Evolutionary conservation across 2,113 vertebrate genomes (phyloP), one percentile per base, ranked within the genome.

Genomic region (Phalacrocorax pelagicus): DNA sequence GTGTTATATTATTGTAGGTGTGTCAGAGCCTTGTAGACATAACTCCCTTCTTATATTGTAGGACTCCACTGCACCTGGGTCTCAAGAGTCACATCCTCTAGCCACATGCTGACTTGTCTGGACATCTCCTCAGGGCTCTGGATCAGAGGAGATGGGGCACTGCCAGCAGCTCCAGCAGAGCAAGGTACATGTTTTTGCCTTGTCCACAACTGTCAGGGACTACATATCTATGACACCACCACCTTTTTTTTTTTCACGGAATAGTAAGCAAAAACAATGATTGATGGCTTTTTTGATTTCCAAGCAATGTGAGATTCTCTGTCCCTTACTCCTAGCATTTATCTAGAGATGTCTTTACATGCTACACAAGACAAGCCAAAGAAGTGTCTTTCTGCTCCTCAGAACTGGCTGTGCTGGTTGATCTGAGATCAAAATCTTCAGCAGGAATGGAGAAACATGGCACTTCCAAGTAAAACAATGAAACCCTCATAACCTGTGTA

Each of bases 121-220:
- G 75, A 21, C 3, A 17, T 70, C 46, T 90, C 57, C 89, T 65
- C 11, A 4, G 65, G 71, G 57, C 80, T 91, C 52, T 81, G 63
- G 34, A 47, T 88, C 92, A 88, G 38, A 81, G 38, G 58, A 97
- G 90, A 67, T 5, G 29, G 79, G 75, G 75, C 42, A 70, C 49
- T 82, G 62, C 26, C 66, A 93, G 84, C 8, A 6, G 88, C 75
- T 92, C 91, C 52, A 49, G 12, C 2, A 5, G 70, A 71, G 46
- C 81, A 84, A 81, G 15, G 54, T 71, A 91, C 87, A 72, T 87
- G 73, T 47, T 78, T 96, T 93, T 83, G 74, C 74, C 78, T 94
- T 91, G 91, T 93, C 92, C 92, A 78, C 90, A 96, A 42, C 86
- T 94, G 61, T 69, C 93, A 97, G 81, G 73, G 87, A 63, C 72